Base-by-base conservation (phyloP, 1,140 invertebrate species). In the Euwallacea fornicatus region DNA sequence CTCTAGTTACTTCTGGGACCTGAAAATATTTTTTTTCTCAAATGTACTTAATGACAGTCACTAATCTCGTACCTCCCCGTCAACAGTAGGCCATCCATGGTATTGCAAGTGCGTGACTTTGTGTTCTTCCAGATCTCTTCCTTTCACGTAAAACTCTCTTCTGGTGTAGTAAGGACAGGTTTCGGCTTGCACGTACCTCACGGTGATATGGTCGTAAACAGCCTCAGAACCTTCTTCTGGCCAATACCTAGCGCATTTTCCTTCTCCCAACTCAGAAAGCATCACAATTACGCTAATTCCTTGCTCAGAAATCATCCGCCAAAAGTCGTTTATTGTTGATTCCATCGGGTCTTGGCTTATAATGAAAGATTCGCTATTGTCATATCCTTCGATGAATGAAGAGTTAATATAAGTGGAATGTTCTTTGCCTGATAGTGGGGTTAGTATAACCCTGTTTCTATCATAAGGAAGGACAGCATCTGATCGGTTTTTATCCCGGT, bases 331-430 rank as follows among this genome's bases (percentile, higher is more conserved):
- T 65, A 95, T 89, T 0, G 96, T 98, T 69, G 87, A 86, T 42
- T 94, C 93, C 64, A 98, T 80, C 0, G 97, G 96, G 84, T 98
- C 96, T 86, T 98, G 96, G 2, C 95, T 94, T 55, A 97, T 96
- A 54, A 98, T 95, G 83, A 96, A 98, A 13, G 93, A 93, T 82
- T 95, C 93, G 0, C 89, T 90, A 82, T 96, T 95, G 78, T 97
- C 93, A 80, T 98, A 98, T 13, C 95, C 95, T 85, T 98, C 95
- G 75, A 98, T 95, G 81, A 97, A 98, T 2, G 95, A 97, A 2
- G 96, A 96, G 83, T 98, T 98, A 75, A 98, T 98, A 79, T 98
- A 98, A 0, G 96, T 97, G 41, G 94, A 96, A 80, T 93, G 92
- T 81, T 97, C 95, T 77, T 88, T 87, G 42, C 88, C 88, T 60